Evolutionary conservation across 2,113 vertebrate species (phyloP).

Genomic region (Urocitellus parryii): DNA sequence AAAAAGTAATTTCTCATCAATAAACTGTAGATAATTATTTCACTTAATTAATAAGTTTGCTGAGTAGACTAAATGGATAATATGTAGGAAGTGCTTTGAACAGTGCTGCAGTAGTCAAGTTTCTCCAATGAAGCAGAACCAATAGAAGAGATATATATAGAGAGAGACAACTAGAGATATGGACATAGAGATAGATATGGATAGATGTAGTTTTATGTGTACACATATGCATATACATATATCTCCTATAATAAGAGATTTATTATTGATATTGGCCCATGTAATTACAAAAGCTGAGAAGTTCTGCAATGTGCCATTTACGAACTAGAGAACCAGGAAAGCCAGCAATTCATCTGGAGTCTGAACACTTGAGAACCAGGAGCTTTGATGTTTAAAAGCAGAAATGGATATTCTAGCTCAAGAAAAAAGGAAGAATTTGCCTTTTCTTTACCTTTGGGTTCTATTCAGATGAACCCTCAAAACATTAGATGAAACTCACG

Average conservation of each 20-base stretch:
- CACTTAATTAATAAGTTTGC: neutral
- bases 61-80: neutral
- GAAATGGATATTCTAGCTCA: neutral
- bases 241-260: neutral
- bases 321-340: neutral
- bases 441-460: neutral
- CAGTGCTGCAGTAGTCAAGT: neutral
- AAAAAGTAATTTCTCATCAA: neutral
- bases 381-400: neutral
- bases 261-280: neutral
- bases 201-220: neutral
- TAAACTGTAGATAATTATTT: neutral
- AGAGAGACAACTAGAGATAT: neutral
- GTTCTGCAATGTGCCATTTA: accelerated
- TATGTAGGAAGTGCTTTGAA: neutral
- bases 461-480: neutral
- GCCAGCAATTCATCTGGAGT: neutral
- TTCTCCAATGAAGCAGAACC: neutral
- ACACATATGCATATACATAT: neutral
- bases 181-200: neutral
- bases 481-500: neutral
- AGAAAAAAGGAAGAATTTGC: neutral
- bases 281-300: neutral
- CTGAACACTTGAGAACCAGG: neutral
- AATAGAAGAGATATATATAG: accelerated